Evolutionary conservation across 2,797 vertebrate genomes (phyloP).

Genomic region (Remorina albescens): DNA sequence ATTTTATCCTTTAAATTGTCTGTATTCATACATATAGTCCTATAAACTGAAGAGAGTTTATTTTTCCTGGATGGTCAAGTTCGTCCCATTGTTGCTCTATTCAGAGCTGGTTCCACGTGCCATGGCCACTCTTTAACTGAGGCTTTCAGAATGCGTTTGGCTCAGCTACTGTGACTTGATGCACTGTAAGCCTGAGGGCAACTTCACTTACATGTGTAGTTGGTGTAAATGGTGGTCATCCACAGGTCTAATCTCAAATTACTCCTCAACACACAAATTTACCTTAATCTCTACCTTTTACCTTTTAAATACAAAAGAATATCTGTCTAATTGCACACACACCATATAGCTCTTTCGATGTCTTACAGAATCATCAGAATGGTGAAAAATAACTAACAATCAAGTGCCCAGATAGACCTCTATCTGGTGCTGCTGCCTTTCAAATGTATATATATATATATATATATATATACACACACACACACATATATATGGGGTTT

Average conservation of each 20-base stretch:
- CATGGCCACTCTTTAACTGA: constrained; percentile 7
- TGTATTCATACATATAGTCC: neutral
- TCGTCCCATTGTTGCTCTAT: neutral
- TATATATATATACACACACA: too few species aligned
- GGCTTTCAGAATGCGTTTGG: constrained; percentile 3
- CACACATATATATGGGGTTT: too few species aligned
- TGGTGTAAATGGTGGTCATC: constrained; percentile 79
- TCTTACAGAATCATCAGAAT: neutral
- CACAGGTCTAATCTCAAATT: constrained; percentile 82
- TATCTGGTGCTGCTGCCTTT: too few species aligned
- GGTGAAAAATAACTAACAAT: too few species aligned
- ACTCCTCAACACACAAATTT: constrained; percentile 53
- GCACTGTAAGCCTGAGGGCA: constrained; percentile 51
- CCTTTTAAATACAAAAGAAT: constrained; percentile 20
- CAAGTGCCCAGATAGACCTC: too few species aligned
- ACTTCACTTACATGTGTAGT: constrained; percentile 79
- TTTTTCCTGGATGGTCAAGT: neutral
- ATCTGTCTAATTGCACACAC: neutral
- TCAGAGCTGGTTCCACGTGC: neutral
- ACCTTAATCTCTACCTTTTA: constrained; percentile 10
- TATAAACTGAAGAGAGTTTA: neutral
- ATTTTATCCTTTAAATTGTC: neutral
- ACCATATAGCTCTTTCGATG: neutral
- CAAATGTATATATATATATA: too few species aligned
- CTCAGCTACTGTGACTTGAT: constrained; percentile 23